Conservation (phyloP, 2,888 invertebrate species). For the Cynaeus angustus region DNA sequence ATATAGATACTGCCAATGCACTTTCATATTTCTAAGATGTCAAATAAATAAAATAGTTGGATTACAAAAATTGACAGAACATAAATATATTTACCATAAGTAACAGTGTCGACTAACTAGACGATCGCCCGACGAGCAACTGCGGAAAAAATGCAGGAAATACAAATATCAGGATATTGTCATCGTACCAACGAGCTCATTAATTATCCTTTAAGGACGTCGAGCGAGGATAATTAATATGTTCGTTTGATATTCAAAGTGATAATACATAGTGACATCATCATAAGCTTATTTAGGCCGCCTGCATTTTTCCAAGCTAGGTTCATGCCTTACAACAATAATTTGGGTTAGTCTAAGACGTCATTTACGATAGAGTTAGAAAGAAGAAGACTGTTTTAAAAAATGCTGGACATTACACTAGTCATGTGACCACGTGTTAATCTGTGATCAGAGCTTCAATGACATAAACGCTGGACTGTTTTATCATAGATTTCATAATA, state of each 20-base stretch:
- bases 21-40: constrained; percentile 45
- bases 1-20: constrained; percentile 50
- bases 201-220: constrained; percentile 8
- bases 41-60: constrained; percentile 31
- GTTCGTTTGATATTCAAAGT: constrained; percentile 1
- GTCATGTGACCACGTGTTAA: constrained; percentile 72
- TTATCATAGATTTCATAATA: constrained; percentile 62
- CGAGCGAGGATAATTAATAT: constrained; percentile 11
- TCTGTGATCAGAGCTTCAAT: constrained; percentile 72
- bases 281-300: constrained; percentile 34
- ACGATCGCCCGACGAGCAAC: constrained; percentile 22
- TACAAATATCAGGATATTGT: constrained; percentile 19
- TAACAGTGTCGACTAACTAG: constrained; percentile 45
- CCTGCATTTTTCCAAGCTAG: constrained; percentile 51
- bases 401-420: constrained; percentile 69
- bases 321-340: constrained; percentile 46
- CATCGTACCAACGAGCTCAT: background rate
- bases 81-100: constrained; percentile 36
- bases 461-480: constrained; percentile 68
- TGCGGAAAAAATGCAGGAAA: constrained; percentile 44
- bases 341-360: constrained; percentile 51
- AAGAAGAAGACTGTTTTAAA: constrained; percentile 66
- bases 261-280: constrained; percentile 36
- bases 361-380: constrained; percentile 62
- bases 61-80: constrained; percentile 19